phyloP scores from a whole-genome alignment of 2,113 vertebrate genomes.

The Orycteropus afer region DNA sequence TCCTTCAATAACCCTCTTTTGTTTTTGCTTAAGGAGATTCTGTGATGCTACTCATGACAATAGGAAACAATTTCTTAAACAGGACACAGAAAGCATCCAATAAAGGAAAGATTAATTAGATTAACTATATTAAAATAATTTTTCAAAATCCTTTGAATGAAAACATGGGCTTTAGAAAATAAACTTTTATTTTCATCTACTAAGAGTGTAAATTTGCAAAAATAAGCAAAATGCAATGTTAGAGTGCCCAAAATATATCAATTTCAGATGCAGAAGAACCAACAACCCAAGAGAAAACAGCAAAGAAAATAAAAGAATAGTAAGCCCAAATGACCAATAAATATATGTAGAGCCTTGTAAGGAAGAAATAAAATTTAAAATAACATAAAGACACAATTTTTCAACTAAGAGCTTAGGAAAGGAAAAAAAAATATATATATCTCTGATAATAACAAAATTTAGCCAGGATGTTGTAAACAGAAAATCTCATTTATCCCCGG shows the following conservation, averaged over 20 bases:
- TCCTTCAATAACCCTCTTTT: no score
- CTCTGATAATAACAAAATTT: not conserved
- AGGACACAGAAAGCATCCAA: not conserved
- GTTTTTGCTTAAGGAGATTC: no score
- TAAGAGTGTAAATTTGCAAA: not conserved
- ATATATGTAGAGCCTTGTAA: not conserved
- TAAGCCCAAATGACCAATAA: not conserved
- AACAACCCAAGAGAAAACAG: not conserved
- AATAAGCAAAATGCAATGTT: not conserved
- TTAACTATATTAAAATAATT: not conserved
- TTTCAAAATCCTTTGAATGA: not conserved
- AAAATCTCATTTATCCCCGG: not conserved
- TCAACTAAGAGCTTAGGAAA: not conserved
- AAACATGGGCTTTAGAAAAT: not conserved
- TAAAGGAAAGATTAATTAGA: not conserved
- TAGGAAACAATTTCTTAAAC: constrained; percentile 1
- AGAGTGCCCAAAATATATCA: not conserved
- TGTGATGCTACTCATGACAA: no score
- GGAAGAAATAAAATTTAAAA: not conserved
- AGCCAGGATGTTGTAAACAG: not conserved
- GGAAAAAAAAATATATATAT: not conserved
- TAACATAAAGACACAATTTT: not conserved
- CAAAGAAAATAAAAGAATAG: not conserved
- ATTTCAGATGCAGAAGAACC: not conserved
- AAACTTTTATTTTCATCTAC: not conserved